phyloP scores from a whole-genome alignment of 37 sponge, comb jelly and placozoan species.

The Agelas oroides region DNA sequence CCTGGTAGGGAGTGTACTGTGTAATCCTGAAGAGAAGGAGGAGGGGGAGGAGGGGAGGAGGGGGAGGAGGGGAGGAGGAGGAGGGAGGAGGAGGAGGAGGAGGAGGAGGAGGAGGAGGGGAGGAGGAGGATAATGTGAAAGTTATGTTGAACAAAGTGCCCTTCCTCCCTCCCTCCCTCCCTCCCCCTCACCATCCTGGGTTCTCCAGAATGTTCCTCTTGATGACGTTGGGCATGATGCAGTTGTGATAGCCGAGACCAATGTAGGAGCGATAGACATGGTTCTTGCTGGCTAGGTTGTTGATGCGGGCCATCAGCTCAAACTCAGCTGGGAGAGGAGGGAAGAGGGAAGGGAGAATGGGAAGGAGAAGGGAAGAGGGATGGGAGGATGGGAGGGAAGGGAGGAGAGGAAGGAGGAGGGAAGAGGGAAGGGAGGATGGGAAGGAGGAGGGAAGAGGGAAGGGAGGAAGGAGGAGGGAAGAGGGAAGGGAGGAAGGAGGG shows the following conservation, averaged over 20 bases:
- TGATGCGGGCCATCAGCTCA: slow-evolving; percentile 61
- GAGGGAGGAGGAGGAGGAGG: neutral
- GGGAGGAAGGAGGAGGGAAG: slow-evolving; percentile 6
- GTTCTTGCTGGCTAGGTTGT: slow-evolving; percentile 86
- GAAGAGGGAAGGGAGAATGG: neutral
- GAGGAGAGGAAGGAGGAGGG: too few relatives aligned
- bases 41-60: too few relatives aligned
- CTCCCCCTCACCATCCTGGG: slow-evolving; percentile 91
- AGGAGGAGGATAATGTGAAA: too few relatives aligned
- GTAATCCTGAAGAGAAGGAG: slow-evolving; percentile 94
- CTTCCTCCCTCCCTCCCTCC: too few relatives aligned
- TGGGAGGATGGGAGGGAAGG: too few relatives aligned
- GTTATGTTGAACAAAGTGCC: too few relatives aligned
- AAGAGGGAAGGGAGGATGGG: too few relatives aligned
- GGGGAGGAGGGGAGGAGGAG: neutral
- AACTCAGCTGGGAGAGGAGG: slow-evolving; percentile 58
- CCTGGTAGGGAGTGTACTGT: slow-evolving; percentile 97
- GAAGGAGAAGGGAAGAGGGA: slow-evolving; percentile 20
- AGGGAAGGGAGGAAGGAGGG: neutral
- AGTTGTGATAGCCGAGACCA: slow-evolving; percentile 94
- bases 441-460: too few relatives aligned
- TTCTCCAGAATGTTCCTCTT: slow-evolving; percentile 94
- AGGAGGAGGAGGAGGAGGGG: too few relatives aligned
- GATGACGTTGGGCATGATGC: slow-evolving; percentile 86
- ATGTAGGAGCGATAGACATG: slow-evolving; percentile 87